Base-by-base conservation (phyloP, 2,888 invertebrate species). In the Leuctra nigra region DNA sequence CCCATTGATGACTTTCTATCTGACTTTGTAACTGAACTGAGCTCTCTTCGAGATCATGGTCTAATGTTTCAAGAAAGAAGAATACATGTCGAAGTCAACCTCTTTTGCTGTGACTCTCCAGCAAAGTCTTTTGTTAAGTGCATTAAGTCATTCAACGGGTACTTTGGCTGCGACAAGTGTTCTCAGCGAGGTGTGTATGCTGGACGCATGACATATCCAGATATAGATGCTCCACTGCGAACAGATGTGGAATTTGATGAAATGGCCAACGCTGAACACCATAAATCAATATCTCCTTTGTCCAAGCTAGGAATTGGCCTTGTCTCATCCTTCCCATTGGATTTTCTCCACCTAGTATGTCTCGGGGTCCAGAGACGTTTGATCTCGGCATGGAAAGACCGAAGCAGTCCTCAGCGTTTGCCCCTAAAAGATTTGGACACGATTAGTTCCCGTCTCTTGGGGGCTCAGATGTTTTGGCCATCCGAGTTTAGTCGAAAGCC, bases 401-500 rank as follows among this genome's bases (percentile, higher is more conserved):
- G 61, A 20, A 39, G 46, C 14, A 23, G 55, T 24, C 47, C 39
- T 18, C 25, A 20, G 59, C 60, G 25, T 2, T 23, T 46, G 13
- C 23, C 23, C 7, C 14, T 46, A 11, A 20, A 24, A 14, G n/a
- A 23, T 23, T 6, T 46, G 22, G 46, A 20, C 9, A 1, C 2
- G 7, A n/a, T 46, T 7, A 23, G 13, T 46, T 20, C 23, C 2
- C 22, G 3, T 2, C 23, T 46, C 1, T 23, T 46, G 13, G 23
- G 13, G n/a, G 22, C 46, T 6, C 46, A 46, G 23, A 9, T 13
- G 3, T 23, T 22, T 24, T 46, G 46, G 46, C 46, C 46, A 46
- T 44, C 14, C 36, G 66, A 68, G 53, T 68, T 68, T 61, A 56
- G 55, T 4, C 55, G 67, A 29, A 66, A 64, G 58, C 65, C 64